Conservation (phyloP, 1,140 invertebrate species). For the Trissolcus basalis region DNA sequence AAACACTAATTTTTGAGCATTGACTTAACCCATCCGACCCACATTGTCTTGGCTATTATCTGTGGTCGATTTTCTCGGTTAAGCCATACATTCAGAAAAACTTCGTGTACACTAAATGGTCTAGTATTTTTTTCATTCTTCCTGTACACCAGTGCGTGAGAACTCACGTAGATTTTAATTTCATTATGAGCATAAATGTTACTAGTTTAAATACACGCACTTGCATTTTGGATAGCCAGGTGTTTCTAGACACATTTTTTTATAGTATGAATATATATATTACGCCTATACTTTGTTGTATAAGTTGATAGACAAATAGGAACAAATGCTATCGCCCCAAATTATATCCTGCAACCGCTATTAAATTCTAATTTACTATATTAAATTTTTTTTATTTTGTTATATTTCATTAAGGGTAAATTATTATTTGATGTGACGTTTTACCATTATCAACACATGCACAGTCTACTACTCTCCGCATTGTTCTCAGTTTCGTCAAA, state of each 20-base stretch:
- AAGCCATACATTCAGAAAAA: too few relatives aligned
- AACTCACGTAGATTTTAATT: too few relatives aligned
- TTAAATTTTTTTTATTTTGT: too few relatives aligned
- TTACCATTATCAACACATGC: constrained; percentile 58
- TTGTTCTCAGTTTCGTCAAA: constrained; percentile 61
- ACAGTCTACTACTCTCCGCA: constrained; percentile 69
- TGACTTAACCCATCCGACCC: too few relatives aligned
- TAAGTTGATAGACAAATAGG: constrained; percentile 31
- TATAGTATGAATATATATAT: neutral
- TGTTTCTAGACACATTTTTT: neutral
- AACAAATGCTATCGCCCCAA: constrained; percentile 28
- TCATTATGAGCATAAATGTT: too few relatives aligned
- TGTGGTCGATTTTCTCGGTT: too few relatives aligned
- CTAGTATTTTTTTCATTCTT: too few relatives aligned
- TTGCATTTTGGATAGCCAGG: neutral
- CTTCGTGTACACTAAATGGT: too few relatives aligned
- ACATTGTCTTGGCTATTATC: too few relatives aligned
- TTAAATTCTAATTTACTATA: constrained; percentile 61
- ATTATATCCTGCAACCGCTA: constrained; percentile 57
- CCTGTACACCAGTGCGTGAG: too few relatives aligned
- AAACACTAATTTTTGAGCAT: too few relatives aligned
- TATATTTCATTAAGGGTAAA: constrained; percentile 23
- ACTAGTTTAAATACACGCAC: constrained; percentile 1
- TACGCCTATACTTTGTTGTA: too few relatives aligned
- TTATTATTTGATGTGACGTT: constrained; percentile 43